These are phyloP conservation scores for Caenorhabditis remanei DNA, from an alignment of 1,140 invertebrate genomes.

Conservation along the genomic window DNA sequence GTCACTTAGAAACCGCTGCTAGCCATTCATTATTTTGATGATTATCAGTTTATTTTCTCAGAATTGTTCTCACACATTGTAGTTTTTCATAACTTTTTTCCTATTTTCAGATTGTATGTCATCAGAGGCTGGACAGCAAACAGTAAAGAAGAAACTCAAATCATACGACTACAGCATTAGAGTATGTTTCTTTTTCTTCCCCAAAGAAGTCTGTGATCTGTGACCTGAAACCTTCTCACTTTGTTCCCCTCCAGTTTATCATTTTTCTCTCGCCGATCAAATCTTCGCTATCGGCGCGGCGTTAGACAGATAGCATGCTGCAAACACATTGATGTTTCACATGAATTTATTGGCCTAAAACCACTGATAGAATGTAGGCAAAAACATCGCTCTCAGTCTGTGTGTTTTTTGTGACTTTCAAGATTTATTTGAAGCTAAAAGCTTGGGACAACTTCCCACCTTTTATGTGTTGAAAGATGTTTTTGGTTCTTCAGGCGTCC, in stretches of 20 bases:
- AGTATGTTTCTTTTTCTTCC: slow-evolving; percentile 2
- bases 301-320: not conserved
- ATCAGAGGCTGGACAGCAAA: not conserved
- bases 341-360: slow-evolving; percentile 28
- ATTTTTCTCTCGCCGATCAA: not conserved
- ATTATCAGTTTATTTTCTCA: not conserved
- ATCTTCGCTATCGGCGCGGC: not conserved
- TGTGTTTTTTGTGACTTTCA: not conserved
- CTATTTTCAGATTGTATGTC: slow-evolving; percentile 35
- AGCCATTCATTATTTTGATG: no score
- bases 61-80: not conserved
- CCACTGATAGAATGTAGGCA: not conserved
- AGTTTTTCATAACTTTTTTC: not conserved
- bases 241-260: not conserved
- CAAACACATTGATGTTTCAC: not conserved
- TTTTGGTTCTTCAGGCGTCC: slow-evolving; percentile 11
- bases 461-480: not conserved
- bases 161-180: slow-evolving; percentile 43
- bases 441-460: no score
- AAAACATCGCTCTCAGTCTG: no score
- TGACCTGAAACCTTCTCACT: not conserved
- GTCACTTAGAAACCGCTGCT: no score
- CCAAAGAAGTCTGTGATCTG: not conserved
- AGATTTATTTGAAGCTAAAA: not conserved
- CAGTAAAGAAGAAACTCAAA: slow-evolving; percentile 9